These are phyloP conservation scores for Teleogryllus oceanicus DNA, from an alignment of 2,888 invertebrate genomes.

Conservation along the genomic window DNA sequence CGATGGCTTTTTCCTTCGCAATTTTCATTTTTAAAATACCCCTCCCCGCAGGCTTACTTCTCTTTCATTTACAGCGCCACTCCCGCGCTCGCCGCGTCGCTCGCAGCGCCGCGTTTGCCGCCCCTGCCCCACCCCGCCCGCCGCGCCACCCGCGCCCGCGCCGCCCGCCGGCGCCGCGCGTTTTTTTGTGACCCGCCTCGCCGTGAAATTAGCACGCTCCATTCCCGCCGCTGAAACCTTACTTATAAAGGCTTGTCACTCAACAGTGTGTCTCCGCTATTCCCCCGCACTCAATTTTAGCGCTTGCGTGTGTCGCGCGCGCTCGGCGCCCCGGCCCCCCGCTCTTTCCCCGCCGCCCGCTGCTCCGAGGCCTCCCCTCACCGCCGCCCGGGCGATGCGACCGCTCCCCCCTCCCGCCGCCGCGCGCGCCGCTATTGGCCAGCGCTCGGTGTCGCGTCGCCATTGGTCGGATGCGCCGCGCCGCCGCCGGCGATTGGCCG, in stretches of 20 bases:
- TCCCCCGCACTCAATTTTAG: slow-evolving; percentile 18
- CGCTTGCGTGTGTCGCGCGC: slow-evolving; percentile 18
- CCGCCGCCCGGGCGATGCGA: not conserved
- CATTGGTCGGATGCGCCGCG: not conserved
- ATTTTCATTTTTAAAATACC: slow-evolving; percentile 18
- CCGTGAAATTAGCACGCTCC: slow-evolving; percentile 9
- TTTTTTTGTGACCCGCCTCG: slow-evolving; percentile 18
- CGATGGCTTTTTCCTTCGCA: slow-evolving; percentile 18
- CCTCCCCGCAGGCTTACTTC: not conserved
- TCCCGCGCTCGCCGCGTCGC: slow-evolving; percentile 1
- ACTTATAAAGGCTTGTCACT: slow-evolving; percentile 18
- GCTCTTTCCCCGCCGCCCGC: not conserved
- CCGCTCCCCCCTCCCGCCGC: not conserved
- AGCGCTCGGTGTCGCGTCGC: not conserved
- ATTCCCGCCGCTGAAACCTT: slow-evolving; percentile 18
- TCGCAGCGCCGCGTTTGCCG: not conserved
- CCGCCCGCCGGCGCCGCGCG: slow-evolving; percentile 26
- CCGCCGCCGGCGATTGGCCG: slow-evolving; percentile 10
- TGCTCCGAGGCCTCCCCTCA: not conserved
- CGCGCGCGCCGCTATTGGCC: not conserved
- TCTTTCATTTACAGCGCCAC: slow-evolving; percentile 18
- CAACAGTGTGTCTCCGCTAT: slow-evolving; percentile 18
- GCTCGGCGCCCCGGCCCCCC: not conserved
- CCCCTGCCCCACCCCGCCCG: slow-evolving; percentile 19
- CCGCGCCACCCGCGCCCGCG: not conserved